Evolutionary conservation across 1,140 invertebrate species (phyloP).

Genomic region (Acromyrmex heyeri): DNA sequence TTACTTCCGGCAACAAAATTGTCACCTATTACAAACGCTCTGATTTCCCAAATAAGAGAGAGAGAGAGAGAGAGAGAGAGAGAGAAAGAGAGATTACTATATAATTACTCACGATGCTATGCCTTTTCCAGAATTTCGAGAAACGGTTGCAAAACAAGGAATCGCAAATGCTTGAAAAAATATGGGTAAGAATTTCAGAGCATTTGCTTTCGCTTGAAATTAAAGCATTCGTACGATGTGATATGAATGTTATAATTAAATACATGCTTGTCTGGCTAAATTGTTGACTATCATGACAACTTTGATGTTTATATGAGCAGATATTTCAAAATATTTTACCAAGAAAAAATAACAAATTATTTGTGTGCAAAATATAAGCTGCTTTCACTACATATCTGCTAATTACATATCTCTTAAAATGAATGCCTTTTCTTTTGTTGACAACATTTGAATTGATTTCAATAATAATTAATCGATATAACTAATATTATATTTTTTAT

Average conservation of each 20-base stretch:
- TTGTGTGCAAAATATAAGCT: neutral
- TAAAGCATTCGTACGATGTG: neutral
- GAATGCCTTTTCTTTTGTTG: conserved; percentile 6
- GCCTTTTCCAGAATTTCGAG: neutral
- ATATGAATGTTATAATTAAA: neutral
- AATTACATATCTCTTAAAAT: neutral
- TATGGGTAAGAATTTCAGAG: neutral
- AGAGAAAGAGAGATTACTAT: neutral
- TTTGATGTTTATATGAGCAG: neutral
- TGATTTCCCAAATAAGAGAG: neutral
- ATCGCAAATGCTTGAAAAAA: conserved; percentile 27
- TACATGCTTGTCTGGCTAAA: neutral
- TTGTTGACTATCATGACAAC: neutral
- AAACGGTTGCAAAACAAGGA: conserved; percentile 15
- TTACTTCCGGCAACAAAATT: conserved; percentile 3
- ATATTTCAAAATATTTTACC: neutral
- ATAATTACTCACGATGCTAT: conserved; percentile 16
- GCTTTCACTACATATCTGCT: neutral
- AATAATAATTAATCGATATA: neutral
- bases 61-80: no score
- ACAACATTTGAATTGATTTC: neutral
- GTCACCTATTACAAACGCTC: neutral
- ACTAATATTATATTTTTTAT: conserved; percentile 16
- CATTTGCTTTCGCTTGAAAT: neutral
- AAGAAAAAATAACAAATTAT: neutral